These are phyloP conservation scores for Cheilosia soror DNA, from an alignment of 2,888 invertebrate species.

Conservation along the genomic window DNA sequence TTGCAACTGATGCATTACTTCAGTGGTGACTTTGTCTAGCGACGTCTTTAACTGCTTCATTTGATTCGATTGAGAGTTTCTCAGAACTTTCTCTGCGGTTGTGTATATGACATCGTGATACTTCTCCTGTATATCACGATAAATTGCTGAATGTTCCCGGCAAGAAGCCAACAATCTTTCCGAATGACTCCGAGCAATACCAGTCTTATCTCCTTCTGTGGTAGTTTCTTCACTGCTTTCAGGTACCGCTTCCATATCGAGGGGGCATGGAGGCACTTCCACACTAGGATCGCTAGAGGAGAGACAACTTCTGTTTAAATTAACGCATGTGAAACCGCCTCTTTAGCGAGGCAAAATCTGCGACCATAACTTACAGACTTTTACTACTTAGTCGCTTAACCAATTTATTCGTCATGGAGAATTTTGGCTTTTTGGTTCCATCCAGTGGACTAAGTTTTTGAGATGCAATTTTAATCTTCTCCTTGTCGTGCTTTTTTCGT, in stretches of 20 bases:
- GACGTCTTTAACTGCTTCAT: conserved; percentile 90
- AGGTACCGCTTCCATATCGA: conserved; percentile 84
- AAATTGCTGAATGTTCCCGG: conserved; percentile 88
- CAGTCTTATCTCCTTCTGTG: conserved; percentile 77
- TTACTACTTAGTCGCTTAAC: conserved; percentile 91
- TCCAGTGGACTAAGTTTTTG: conserved; percentile 86
- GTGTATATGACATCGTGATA: conserved; percentile 92
- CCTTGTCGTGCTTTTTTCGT: conserved; percentile 92
- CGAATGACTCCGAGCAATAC: conserved; percentile 85
- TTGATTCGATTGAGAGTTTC: conserved; percentile 91
- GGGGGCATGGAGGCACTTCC: conserved; percentile 84
- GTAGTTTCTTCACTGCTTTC: conserved; percentile 81
- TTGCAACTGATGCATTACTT: conserved; percentile 92
- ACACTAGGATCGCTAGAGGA: conserved; percentile 82
- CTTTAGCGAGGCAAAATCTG: conserved; percentile 73
- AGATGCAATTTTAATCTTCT: conserved; percentile 86
- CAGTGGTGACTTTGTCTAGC: conserved; percentile 89
- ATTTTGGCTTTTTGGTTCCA: conserved; percentile 88
- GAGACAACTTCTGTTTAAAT: conserved; percentile 82
- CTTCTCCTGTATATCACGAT: conserved; percentile 91
- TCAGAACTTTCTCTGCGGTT: conserved; percentile 92
- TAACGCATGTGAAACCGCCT: conserved; percentile 71
- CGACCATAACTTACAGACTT: conserved; percentile 87
- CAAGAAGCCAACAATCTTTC: conserved; percentile 87
- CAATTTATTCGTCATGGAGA: conserved; percentile 89